A percentile compares a stretch with the other conserved stretches of the same genome.
Evolutionary conservation across 2,113 vertebrate genomes (phyloP).

Genomic region (Gallinago jamesoni): DNA sequence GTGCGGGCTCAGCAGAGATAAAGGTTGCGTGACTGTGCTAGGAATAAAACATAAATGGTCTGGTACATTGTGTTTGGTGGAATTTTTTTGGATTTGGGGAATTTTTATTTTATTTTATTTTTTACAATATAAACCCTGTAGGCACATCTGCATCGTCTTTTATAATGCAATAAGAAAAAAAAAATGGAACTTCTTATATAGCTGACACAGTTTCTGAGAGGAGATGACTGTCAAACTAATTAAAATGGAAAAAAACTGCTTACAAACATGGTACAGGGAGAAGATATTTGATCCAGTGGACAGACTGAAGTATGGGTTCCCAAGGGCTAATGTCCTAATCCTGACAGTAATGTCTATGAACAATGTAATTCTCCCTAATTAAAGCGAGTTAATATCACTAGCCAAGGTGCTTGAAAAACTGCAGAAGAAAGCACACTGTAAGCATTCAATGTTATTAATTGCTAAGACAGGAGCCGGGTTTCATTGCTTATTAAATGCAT

Average conservation of each 20-base stretch:
- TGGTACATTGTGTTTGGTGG: background rate
- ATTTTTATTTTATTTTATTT: background rate
- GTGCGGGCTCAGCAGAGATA: conserved; percentile 38
- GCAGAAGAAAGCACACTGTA: background rate
- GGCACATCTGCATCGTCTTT: conserved; percentile 1
- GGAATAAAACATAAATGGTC: conserved; percentile 31
- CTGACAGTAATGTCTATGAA: background rate
- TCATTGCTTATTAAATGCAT: background rate
- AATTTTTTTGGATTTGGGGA: background rate
- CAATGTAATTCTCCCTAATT: background rate
- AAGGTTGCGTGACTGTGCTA: conserved; percentile 26
- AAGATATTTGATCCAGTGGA: background rate
- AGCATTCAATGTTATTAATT: background rate
- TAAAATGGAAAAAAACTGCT: background rate
- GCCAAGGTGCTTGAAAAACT: background rate
- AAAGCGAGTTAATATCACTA: background rate
- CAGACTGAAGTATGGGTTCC: background rate
- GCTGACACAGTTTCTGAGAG: background rate
- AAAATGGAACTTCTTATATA: background rate
- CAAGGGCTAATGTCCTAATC: background rate
- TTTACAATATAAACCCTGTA: background rate
- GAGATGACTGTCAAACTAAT: background rate
- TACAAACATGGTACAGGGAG: background rate
- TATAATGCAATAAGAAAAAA: background rate
- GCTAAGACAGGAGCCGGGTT: background rate